Conservation (phyloP, 64 coral and sea anemone genomes). For the Hydrozoanthus tunicans region DNA sequence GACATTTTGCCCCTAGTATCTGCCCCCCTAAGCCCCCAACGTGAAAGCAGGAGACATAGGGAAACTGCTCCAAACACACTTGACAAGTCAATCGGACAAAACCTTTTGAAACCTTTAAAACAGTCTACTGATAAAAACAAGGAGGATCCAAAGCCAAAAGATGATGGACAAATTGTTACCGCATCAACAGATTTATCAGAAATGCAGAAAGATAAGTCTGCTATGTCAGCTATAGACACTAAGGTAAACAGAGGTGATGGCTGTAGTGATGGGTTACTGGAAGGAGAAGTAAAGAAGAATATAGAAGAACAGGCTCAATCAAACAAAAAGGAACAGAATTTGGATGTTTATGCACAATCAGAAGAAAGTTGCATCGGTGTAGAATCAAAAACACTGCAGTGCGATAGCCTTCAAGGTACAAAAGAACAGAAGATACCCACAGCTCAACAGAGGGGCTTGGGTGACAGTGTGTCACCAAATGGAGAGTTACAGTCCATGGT, state of each 20-base stretch:
- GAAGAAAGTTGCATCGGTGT: background rate
- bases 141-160: background rate
- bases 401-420: background rate
- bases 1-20: background rate
- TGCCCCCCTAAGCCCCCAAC: constrained; percentile 2
- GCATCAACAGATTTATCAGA: background rate
- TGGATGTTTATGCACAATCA: background rate
- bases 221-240: background rate
- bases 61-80: background rate
- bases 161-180: background rate
- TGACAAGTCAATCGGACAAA: background rate
- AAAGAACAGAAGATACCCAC: background rate
- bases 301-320: background rate
- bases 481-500: background rate
- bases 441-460: background rate
- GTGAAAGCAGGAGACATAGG: background rate
- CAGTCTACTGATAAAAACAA: background rate
- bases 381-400: background rate
- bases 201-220: background rate
- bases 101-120: constrained; percentile 28
- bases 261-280: background rate
- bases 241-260: background rate
- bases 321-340: background rate
- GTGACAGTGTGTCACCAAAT: background rate
- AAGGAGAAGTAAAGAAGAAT: background rate